phyloP scores from a whole-genome alignment of 2,113 vertebrate genomes.

The Microtus pennsylvanicus region DNA sequence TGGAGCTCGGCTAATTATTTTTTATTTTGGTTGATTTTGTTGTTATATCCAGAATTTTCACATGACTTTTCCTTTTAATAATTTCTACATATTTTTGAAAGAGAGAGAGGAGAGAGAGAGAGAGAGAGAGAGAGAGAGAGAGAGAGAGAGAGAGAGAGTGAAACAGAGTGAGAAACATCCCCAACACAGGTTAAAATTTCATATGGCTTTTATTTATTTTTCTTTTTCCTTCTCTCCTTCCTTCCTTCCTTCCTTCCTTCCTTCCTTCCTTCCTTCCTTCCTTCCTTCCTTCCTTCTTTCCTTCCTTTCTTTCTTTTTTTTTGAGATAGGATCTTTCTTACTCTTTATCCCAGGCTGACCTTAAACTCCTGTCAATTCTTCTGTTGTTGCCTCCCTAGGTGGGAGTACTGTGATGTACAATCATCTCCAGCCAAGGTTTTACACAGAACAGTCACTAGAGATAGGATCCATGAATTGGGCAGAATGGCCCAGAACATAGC shows the following conservation, averaged over 20 bases:
- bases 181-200: not conserved
- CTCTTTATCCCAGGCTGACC: not conserved
- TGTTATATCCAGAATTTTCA: not conserved
- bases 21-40: not conserved
- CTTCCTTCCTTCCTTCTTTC: too few species aligned
- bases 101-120: too few species aligned
- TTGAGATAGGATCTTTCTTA: not conserved
- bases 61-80: not conserved
- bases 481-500: not conserved
- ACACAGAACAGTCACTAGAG: not conserved
- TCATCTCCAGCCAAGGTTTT: not conserved
- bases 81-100: not conserved
- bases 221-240: accelerated
- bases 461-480: not conserved
- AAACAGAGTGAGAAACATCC: not conserved
- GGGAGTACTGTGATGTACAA: not conserved
- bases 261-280: too few species aligned
- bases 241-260: too few species aligned
- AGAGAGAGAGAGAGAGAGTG: too few species aligned
- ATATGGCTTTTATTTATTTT: not conserved
- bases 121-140: too few species aligned
- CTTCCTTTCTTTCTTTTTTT: too few species aligned
- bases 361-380: not conserved
- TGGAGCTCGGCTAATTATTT: not conserved
- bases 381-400: not conserved